These are phyloP conservation scores for Elysia chlorotica DNA, from an alignment of 1,140 invertebrate species.

Conservation along the genomic window DNA sequence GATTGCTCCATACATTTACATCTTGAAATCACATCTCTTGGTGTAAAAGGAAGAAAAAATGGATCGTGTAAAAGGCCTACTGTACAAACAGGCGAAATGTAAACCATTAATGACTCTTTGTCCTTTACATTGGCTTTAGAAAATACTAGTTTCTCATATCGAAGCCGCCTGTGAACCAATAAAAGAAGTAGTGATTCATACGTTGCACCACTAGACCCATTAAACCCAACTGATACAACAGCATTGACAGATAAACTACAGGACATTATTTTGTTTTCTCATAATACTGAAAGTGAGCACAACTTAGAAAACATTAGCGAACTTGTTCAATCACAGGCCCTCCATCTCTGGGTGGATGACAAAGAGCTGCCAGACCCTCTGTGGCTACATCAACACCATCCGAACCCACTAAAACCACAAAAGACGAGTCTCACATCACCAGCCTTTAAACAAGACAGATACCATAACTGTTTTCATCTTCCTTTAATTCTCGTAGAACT, in stretches of 20 bases:
- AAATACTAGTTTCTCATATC: too few species aligned
- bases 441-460: not conserved
- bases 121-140: not conserved
- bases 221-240: not conserved
- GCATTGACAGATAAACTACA: too few species aligned
- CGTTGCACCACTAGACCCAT: not conserved
- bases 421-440: not conserved
- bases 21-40: not conserved
- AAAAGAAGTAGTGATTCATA: not conserved
- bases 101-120: not conserved
- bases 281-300: not conserved
- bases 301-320: not conserved
- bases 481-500: too few species aligned
- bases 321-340: not conserved
- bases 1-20: not conserved
- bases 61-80: not conserved
- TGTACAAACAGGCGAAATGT: not conserved
- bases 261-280: not conserved
- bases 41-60: not conserved
- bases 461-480: too few species aligned
- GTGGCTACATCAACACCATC: not conserved
- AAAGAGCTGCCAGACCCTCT: not conserved
- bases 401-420: not conserved
- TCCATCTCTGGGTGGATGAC: not conserved
- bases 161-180: not conserved